Evolutionary conservation across 35 echinoderm and acorn worm genomes (phyloP).

Genomic region (Eucidaris tribuloides): DNA sequence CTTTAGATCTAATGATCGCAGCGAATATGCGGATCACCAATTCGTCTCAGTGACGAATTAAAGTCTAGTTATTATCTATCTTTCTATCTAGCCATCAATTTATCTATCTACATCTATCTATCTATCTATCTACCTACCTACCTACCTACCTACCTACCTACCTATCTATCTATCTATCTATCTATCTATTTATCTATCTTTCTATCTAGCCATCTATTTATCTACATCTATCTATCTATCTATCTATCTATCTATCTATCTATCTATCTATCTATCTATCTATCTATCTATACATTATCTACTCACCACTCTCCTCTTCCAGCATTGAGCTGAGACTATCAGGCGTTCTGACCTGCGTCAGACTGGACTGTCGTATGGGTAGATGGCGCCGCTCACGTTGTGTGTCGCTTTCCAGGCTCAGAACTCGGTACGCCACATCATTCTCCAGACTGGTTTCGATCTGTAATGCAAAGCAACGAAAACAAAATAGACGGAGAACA

Average conservation of each 20-base stretch:
- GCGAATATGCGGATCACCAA: no score
- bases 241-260: neutral
- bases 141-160: neutral
- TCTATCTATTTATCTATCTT: neutral
- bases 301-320: conserved; percentile 93
- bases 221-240: neutral
- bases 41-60: no score
- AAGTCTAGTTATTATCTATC: no score
- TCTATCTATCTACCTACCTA: neutral
- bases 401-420: conserved; percentile 84
- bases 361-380: conserved; percentile 28
- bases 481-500: neutral
- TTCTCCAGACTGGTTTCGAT: conserved; percentile 80
- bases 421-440: conserved; percentile 75
- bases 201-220: neutral
- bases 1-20: no score
- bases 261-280: no score
- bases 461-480: conserved; percentile 19
- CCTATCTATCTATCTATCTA: neutral
- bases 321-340: conserved; percentile 79
- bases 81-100: no score
- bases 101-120: neutral
- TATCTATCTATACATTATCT: neutral
- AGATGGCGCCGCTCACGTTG: conserved; percentile 61
- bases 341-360: conserved; percentile 48